A percentile compares a stretch with the other conserved stretches of the same genome.
Conservation (phyloP, 1,140 invertebrate species). For the Contarinia nasturtii region DNA sequence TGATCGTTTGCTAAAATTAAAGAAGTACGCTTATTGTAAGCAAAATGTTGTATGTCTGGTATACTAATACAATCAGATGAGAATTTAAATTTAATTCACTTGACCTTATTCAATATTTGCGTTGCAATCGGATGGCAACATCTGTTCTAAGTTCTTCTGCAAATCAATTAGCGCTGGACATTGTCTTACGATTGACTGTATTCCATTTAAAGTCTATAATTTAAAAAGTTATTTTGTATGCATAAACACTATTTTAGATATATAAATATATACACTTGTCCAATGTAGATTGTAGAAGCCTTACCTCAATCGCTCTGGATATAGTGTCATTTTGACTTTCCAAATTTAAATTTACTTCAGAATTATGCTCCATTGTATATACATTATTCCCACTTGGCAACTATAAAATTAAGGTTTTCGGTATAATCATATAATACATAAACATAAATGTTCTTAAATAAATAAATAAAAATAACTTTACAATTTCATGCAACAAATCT, state of each 20-base stretch:
- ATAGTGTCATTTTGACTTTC: constrained; percentile 27
- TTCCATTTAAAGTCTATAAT: constrained; percentile 23
- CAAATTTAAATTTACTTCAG: constrained; percentile 23
- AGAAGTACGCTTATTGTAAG: too few species aligned
- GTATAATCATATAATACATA: constrained; percentile 18
- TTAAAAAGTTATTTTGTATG: background rate
- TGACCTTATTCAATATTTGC: too few species aligned
- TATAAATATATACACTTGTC: constrained; percentile 2
- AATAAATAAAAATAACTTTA: constrained; percentile 11
- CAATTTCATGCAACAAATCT: background rate
- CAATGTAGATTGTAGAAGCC: too few species aligned
- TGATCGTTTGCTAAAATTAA: too few species aligned
- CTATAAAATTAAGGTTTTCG: constrained; percentile 22
- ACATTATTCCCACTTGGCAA: constrained; percentile 17
- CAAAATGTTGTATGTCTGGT: too few species aligned
- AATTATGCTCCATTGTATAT: constrained; percentile 19
- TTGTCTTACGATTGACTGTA: constrained; percentile 24
- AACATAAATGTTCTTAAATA: constrained; percentile 15
- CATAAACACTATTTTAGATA: background rate
- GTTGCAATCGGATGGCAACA: too few species aligned
- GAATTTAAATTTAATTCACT: too few species aligned
- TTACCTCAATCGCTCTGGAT: constrained; percentile 25
- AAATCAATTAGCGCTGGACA: constrained; percentile 22
- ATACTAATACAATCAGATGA: too few species aligned
- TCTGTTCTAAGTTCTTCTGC: constrained; percentile 24